Percentiles rank a stretch among this genome's conserved stretches.
These are phyloP conservation scores for Drosophila virilis DNA, from an alignment of 1,140 invertebrate species.

Conservation along the genomic window DNA sequence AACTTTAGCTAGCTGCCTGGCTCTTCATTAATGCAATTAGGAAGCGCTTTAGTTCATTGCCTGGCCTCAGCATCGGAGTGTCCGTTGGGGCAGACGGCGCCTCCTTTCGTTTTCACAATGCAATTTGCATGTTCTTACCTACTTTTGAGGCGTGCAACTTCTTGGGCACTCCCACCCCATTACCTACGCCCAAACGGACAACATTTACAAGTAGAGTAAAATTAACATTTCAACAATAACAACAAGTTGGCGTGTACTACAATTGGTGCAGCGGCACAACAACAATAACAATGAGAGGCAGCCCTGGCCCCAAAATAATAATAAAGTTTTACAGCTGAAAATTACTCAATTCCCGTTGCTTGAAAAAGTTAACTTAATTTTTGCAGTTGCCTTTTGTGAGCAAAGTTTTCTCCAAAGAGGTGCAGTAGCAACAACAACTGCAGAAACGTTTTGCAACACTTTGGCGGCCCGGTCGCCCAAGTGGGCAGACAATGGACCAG, in stretches of 20 bases:
- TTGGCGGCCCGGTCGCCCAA: constrained; percentile 32
- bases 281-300: constrained; percentile 48
- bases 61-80: constrained; percentile 7
- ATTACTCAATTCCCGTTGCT: constrained; percentile 80
- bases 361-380: constrained; percentile 78
- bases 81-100: constrained; percentile 28
- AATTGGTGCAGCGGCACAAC: constrained; percentile 56
- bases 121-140: constrained; percentile 69
- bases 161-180: background rate
- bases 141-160: constrained; percentile 45
- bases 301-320: constrained; percentile 67
- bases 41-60: constrained; percentile 54
- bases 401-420: constrained; percentile 58
- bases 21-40: constrained; percentile 66
- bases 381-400: constrained; percentile 72
- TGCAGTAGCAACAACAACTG: constrained; percentile 34
- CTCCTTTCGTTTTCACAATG: constrained; percentile 47
- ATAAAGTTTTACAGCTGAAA: constrained; percentile 80
- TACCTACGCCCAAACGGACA: constrained; percentile 20
- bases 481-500: constrained; percentile 18
- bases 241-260: constrained; percentile 71
- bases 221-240: constrained; percentile 79
- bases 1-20: constrained; percentile 1
- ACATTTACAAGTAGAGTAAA: constrained; percentile 65
- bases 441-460: constrained; percentile 69